phyloP scores from a whole-genome alignment of 2,888 invertebrate genomes.

The Cataglyphis cursor region DNA sequence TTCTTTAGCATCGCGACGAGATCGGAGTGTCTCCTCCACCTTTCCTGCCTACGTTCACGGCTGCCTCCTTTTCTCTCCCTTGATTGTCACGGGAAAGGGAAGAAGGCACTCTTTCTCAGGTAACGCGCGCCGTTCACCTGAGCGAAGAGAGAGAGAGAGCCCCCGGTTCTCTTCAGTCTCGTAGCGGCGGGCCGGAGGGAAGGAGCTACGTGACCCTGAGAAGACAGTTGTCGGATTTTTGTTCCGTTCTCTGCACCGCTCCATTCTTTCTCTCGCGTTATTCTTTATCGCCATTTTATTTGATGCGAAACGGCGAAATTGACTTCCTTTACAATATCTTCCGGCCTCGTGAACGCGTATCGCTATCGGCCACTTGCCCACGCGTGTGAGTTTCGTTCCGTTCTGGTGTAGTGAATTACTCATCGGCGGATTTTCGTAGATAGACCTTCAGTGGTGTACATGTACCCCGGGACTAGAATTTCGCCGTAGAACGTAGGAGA shows the following conservation, averaged over 20 bases:
- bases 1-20: constrained; percentile 58
- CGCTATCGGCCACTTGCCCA: not conserved
- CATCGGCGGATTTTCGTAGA: constrained; percentile 43
- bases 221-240: constrained; percentile 64
- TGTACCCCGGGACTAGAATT: constrained; percentile 69
- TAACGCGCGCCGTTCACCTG: constrained; percentile 81
- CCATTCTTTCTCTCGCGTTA: constrained; percentile 2
- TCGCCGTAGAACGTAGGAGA: constrained; percentile 72
- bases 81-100: constrained; percentile 34
- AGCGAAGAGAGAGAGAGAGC: constrained; percentile 71
- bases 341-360: constrained; percentile 13
- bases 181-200: constrained; percentile 86
- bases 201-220: constrained; percentile 86
- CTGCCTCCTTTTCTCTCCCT: constrained; percentile 59
- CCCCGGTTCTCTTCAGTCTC: constrained; percentile 83
- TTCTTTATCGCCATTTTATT: constrained; percentile 6
- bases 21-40: constrained; percentile 70
- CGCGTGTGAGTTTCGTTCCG: constrained; percentile 34
- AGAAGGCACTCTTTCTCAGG: constrained; percentile 70
- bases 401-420: constrained; percentile 67
- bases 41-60: constrained; percentile 71
- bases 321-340: constrained; percentile 6
- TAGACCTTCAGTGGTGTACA: constrained; percentile 69
- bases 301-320: constrained; percentile 5
- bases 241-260: constrained; percentile 39